These are phyloP conservation scores for Melinaea marsaeus DNA, from an alignment of 2,888 invertebrate species.

Conservation along the genomic window DNA sequence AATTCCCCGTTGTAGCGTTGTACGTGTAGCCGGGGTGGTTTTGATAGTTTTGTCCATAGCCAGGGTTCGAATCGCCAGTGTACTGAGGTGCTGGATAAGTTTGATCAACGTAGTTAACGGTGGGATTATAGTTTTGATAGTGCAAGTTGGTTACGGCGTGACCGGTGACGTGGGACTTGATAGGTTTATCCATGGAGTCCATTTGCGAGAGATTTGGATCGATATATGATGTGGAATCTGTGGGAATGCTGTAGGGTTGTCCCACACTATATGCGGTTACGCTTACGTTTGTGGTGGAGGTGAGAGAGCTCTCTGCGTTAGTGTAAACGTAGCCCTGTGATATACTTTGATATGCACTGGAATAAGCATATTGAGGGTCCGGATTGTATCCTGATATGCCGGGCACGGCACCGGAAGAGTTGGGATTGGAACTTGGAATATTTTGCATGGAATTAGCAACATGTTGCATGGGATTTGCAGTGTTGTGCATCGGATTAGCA, in stretches of 20 bases:
- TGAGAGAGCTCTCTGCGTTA: conserved; percentile 44
- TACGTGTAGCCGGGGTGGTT: conserved; percentile 81
- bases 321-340: conserved; percentile 57
- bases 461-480: conserved; percentile 10
- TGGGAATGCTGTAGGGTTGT: conserved; percentile 36
- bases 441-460: conserved; percentile 17
- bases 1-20: conserved; percentile 74
- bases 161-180: conserved; percentile 67
- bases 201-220: conserved; percentile 47
- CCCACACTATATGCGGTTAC: conserved; percentile 40
- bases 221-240: conserved; percentile 30
- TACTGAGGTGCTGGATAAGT: conserved; percentile 43
- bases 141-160: conserved; percentile 52
- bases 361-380: conserved; percentile 47
- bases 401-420: conserved; percentile 13
- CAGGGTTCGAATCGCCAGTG: conserved; percentile 38
- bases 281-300: conserved; percentile 41
- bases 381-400: conserved; percentile 34
- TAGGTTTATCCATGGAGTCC: conserved; percentile 62
- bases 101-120: conserved; percentile 39
- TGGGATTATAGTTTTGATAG: conserved; percentile 35
- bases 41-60: conserved; percentile 57
- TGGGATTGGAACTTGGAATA: conserved; percentile 17
- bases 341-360: conserved; percentile 42
- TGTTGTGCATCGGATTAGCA: not conserved